Evolutionary conservation across 2,888 invertebrate genomes (phyloP), one percentile per base, ranked within the genome.

Genomic region (Limenitis arthemis): DNA sequence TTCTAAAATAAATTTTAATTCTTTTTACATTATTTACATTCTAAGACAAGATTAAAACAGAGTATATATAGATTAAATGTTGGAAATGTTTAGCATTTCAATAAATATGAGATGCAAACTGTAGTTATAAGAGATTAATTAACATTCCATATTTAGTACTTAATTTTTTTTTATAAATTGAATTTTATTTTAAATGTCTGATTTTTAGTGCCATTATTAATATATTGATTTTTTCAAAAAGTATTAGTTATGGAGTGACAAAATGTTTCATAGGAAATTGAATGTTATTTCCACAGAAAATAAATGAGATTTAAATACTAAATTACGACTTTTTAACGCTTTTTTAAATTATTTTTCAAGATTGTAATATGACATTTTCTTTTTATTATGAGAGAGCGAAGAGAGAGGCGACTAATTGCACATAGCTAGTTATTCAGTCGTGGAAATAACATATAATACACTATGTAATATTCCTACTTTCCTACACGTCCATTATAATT

Each of bases 141-240:
- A 58, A 59, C 54, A 50, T 59, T 56, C 50, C 55, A 34, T 48
- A 9, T 51, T 55, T 57, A 43, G 43, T 49, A 37, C 37, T 42
- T 40, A 57, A 59, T 60, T 56, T 61, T 56, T 56, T 61, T 53
- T 50, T 53, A 52, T 57, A 54, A 54, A 55, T 49, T 44, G 34
- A 38, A 51, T 58, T 51, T 40, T 60, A 55, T 56, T 56, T 56
- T 49, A 36, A 49, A 47, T 49, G 56, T 52, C 54, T 49, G 50
- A 47, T 56, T 66, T 66, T 62, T 77, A 79, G 80, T 82, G 81
- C 81, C 81, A 82, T 82, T 79, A 72, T 70, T 59, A 46, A 46
- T 38, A 46, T 46, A 46, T 46, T 46, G 56, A 67, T 62, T 71
- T n/a, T n/a, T n/a, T 64, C 65, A 46, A 51, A 40, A 54, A 42